These are phyloP conservation scores for Macroteleia sp. DNA, from an alignment of 2,888 invertebrate species.

Conservation along the genomic window DNA sequence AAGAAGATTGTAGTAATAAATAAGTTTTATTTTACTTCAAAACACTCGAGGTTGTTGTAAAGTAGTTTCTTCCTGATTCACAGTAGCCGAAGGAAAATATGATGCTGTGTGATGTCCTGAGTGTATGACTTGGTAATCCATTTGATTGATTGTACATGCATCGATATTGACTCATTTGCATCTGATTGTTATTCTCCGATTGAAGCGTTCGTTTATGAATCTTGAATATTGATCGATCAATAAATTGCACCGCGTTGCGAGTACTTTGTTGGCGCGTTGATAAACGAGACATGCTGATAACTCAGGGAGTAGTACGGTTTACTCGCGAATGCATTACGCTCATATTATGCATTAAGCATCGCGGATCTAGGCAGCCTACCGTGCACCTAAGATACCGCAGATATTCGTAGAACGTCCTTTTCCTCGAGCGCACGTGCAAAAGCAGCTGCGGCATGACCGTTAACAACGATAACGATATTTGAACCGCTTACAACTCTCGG, in stretches of 20 bases:
- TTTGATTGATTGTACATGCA: constrained; percentile 52
- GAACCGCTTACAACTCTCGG: constrained; percentile 64
- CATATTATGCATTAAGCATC: constrained; percentile 53
- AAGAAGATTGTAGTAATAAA: too few species aligned
- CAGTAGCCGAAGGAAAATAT: too few species aligned
- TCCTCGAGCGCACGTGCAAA: constrained; percentile 56
- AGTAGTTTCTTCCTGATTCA: too few species aligned
- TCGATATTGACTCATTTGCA: constrained; percentile 59
- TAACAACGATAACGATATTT: constrained; percentile 73
- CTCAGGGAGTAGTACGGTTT: constrained; percentile 9
- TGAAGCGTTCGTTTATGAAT: constrained; percentile 39
- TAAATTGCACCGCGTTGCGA: constrained; percentile 29
- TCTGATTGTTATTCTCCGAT: constrained; percentile 40
- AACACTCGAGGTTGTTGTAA: too few species aligned
- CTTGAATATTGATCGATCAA: constrained; percentile 46
- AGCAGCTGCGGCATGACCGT: constrained; percentile 66
- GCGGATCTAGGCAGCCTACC: constrained; percentile 38
- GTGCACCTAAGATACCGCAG: constrained; percentile 44
- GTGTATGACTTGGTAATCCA: too few species aligned
- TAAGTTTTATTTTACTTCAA: too few species aligned
- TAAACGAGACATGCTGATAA: constrained; percentile 45
- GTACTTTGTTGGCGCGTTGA: constrained; percentile 42
- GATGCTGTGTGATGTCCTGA: too few species aligned
- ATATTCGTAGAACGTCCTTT: constrained; percentile 54
- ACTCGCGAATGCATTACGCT: constrained; percentile 39